Base-by-base conservation (phyloP, 37 sponge, comb jelly and placozoan genomes). In the Mnemiopsis leidyi region DNA sequence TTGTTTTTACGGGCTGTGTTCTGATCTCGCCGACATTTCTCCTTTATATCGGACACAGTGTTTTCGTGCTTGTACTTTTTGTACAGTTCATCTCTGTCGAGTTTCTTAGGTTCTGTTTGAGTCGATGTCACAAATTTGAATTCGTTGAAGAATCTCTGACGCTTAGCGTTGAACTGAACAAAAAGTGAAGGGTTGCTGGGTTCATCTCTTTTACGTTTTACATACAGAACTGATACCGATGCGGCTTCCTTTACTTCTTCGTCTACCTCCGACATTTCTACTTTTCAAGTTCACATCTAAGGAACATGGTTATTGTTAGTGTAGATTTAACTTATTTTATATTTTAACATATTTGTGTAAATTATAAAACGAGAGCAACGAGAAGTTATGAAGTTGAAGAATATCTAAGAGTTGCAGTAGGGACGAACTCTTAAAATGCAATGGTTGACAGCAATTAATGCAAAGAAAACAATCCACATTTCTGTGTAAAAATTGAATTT, bases 71-170 rank as follows among this genome's bases (percentile, higher is more conserved):
- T 38, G 61, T 85, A 85, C 29, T 40, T 85, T 61, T 37, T 28
- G 32, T 32, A 21, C 0, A 85, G 35, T 16, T 85, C 90, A 1
- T 40, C 61, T 26, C 90, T 38, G 90, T 85, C 90, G 28, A 39
- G 90, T 39, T 39, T 85, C 61, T 23, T 7, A 9, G 90, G 90
- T 85, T 85, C 90, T 1, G 32, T n/a, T 0, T 0, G 61, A 26
- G 90, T 85, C 7, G 90, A 85, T 0, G 90, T 39, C 20, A 85
- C 90, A 29, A 85, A 40, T 85, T 85, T 85, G 48, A 85, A 85
- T 33, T 85, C 90, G 5, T 35, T 34, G 61, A 85, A 39, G 2
- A 33, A 13, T 40, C 25, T 38, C 90, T 85, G 90, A 13, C 90
- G 90, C 25, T 85, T 85, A 5, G 90, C 48, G 3, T 33, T 25